These are phyloP conservation scores for Automeris io DNA, from an alignment of 2,888 invertebrate species.

Conservation along the genomic window DNA sequence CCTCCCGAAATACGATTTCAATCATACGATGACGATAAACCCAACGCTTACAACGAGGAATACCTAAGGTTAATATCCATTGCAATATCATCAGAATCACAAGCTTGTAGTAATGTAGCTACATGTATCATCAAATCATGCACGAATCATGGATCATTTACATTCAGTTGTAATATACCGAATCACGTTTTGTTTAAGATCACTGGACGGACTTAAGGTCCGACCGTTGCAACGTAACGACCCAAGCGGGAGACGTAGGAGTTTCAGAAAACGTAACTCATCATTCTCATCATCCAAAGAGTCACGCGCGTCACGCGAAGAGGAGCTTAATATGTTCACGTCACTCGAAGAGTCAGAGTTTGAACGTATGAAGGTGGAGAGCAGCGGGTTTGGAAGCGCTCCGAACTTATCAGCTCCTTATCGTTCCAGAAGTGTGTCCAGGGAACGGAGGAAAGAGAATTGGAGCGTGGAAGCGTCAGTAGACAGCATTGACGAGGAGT, in stretches of 20 bases:
- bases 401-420: slow-evolving; percentile 72
- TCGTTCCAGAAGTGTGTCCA: slow-evolving; percentile 74
- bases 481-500: slow-evolving; percentile 37
- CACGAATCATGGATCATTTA: slow-evolving; percentile 45
- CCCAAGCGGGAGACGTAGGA: slow-evolving; percentile 78
- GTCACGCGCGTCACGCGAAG: slow-evolving; percentile 79
- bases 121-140: slow-evolving; percentile 17
- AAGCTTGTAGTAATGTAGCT: slow-evolving; percentile 45
- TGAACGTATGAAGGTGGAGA: slow-evolving; percentile 47
- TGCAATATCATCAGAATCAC: slow-evolving; percentile 13
- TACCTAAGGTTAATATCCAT: slow-evolving; percentile 72
- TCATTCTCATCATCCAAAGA: slow-evolving; percentile 79
- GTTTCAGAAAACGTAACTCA: slow-evolving; percentile 78
- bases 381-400: slow-evolving; percentile 52
- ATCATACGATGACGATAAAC: slow-evolving; percentile 69
- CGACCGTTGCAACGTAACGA: slow-evolving; percentile 79
- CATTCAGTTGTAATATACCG: slow-evolving; percentile 56
- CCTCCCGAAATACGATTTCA: slow-evolving; percentile 70
- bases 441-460: slow-evolving; percentile 50
- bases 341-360: slow-evolving; percentile 80
- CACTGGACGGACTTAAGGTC: slow-evolving; percentile 81
- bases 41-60: slow-evolving; percentile 61
- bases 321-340: slow-evolving; percentile 80
- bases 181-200: slow-evolving; percentile 76
- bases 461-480: slow-evolving; percentile 44